Base-by-base conservation (phyloP, 2,797 vertebrate species). In the Helicolenus hilgendorfi region DNA sequence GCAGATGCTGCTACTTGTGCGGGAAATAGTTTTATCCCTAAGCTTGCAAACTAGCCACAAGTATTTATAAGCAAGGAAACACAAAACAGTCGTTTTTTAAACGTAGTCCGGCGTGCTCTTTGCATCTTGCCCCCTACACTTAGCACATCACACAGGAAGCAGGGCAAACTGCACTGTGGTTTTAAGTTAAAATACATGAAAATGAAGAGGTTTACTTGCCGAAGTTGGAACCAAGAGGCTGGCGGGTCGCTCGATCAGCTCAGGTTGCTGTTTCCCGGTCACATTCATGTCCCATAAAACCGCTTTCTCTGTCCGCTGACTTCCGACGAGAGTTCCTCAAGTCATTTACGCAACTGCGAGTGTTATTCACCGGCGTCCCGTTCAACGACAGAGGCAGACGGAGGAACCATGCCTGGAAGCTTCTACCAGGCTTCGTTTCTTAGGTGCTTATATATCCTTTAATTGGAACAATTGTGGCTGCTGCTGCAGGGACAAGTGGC, bases 211-310 rank as follows among this genome's bases (percentile, higher is more conserved):
- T 83, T 27, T 95, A 97, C 98, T 98, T 97, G 96, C 98, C 98
- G 97, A 98, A 96, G 96, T 97, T 89, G 98, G 97, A 73, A 98
- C 96, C 94, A 96, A 95, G 27, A 98, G 97, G 95, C 97, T 97
- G 97, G 95, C 97, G 72, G 98, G 97, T 96, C 98, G 97, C 95
- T 98, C 97, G 85, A 96, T 95, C 94, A 96, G 97, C 95, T 97
- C 96, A 77, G 97, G 95, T 83, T 96, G 93, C 89, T 94, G 96
- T 83, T 97, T 98, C 96, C 97, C 97, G 92, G 97, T 88, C 95
- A 97, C 97, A 90, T 97, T 98, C 98, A 98, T 98, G 93, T 98
- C 98, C 98, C 98, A 97, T 97, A 63, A 20, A 80, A 96, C 95
- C 96, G 94, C 92, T 92, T 94, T 95, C 94, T 95, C 93, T 49